Percentiles rank a stretch among this genome's conserved stretches.
phyloP scores from a whole-genome alignment of 2,797 vertebrate genomes.

The Phylloscopus collybita region DNA sequence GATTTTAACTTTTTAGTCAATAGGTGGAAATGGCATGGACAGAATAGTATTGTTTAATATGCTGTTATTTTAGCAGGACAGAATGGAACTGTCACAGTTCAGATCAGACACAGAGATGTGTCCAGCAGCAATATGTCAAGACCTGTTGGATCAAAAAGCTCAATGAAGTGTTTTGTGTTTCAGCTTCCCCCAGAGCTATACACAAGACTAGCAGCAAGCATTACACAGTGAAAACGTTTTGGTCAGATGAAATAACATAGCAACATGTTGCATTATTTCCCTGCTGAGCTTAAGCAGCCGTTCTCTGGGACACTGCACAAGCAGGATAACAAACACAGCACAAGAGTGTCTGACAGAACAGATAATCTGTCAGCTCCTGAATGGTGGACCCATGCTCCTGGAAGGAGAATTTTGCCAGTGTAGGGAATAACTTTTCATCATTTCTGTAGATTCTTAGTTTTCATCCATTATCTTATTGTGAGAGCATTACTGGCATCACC shows the following conservation, averaged over 20 bases:
- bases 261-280: not conserved
- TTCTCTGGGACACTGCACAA: not conserved
- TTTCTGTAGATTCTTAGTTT: not conserved
- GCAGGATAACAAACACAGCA: not conserved
- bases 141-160: not conserved
- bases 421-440: not conserved
- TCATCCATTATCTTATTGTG: not conserved
- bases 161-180: not conserved
- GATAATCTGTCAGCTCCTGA: not conserved
- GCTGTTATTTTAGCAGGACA: not conserved
- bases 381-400: not conserved
- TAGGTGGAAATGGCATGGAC: not conserved
- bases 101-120: not conserved
- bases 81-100: not conserved
- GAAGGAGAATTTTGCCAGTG: not conserved
- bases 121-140: conserved; percentile 22
- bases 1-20: not conserved
- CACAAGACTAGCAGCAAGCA: not conserved
- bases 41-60: not conserved
- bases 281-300: not conserved
- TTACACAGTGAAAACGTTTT: not conserved
- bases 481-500: not conserved
- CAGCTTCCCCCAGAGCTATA: not conserved
- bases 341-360: not conserved
- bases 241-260: not conserved